Conservation (phyloP, 1,140 invertebrate genomes). For the Ips typographus region DNA sequence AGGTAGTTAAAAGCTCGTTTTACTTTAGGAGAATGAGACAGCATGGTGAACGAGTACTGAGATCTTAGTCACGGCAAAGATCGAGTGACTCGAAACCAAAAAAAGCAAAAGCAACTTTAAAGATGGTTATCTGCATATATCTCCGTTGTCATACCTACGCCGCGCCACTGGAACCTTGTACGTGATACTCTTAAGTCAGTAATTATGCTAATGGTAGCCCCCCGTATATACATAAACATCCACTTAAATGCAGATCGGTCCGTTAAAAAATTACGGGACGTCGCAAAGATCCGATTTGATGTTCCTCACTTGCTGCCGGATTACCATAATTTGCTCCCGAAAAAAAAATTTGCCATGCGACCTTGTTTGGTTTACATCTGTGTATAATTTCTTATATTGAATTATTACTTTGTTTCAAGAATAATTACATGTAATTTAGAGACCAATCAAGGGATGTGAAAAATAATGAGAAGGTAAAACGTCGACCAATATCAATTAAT, state of each 20-base stretch:
- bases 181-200: slow-evolving; percentile 10
- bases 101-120: background rate
- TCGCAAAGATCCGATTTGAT: slow-evolving; percentile 13
- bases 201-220: slow-evolving; percentile 13
- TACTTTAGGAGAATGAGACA: too few species aligned
- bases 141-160: slow-evolving; percentile 11
- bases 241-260: slow-evolving; percentile 16
- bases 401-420: too few species aligned
- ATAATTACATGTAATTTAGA: too few species aligned
- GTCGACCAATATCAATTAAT: too few species aligned
- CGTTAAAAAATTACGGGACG: slow-evolving; percentile 10
- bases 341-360: background rate
- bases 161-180: slow-evolving; percentile 11
- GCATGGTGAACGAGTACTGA: too few species aligned
- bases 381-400: too few species aligned
- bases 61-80: too few species aligned
- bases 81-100: too few species aligned
- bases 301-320: slow-evolving; percentile 2
- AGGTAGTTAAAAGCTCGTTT: slow-evolving; percentile 25
- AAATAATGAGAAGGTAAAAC: too few species aligned
- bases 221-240: slow-evolving; percentile 18
- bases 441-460: too few species aligned
- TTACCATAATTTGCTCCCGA: slow-evolving; percentile 19
- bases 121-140: slow-evolving; percentile 6
- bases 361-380: too few species aligned